Evolutionary conservation across 2,113 vertebrate genomes (phyloP).

Genomic region (Ceyx cyanopectus): DNA sequence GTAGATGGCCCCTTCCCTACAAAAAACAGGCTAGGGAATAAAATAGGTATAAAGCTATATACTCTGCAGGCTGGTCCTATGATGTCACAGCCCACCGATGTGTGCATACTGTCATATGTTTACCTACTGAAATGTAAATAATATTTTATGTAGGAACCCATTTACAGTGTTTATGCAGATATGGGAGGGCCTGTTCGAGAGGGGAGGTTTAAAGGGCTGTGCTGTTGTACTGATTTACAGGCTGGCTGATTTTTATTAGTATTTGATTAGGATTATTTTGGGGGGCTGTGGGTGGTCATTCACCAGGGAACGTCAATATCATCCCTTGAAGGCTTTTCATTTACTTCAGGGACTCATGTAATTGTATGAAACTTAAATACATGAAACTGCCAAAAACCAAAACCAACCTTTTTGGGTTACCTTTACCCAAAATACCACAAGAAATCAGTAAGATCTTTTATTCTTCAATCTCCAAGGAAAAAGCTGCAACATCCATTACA

Average conservation of each 20-base stretch:
- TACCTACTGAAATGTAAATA: slow-evolving; percentile 61
- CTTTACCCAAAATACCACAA: neutral
- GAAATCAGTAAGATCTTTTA: neutral
- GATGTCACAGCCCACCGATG: slow-evolving; percentile 46
- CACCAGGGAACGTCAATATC: slow-evolving; percentile 9
- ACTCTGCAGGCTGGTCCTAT: slow-evolving; percentile 1
- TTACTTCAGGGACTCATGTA: neutral
- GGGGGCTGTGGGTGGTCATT: slow-evolving; percentile 46
- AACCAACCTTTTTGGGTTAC: neutral
- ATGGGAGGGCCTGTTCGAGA: slow-evolving; percentile 8
- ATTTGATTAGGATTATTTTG: slow-evolving; percentile 41
- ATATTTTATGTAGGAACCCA: slow-evolving; percentile 52
- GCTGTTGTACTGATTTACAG: slow-evolving; percentile 49
- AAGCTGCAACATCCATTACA: neutral
- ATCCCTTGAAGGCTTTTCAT: neutral
- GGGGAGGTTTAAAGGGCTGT: slow-evolving; percentile 2
- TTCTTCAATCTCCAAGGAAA: neutral
- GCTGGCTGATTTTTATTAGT: slow-evolving; percentile 42
- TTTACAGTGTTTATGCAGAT: slow-evolving; percentile 39
- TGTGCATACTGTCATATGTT: slow-evolving; percentile 69
- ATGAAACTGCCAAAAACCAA: neutral
- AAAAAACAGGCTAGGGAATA: neutral
- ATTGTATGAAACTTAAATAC: neutral
- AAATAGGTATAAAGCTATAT: slow-evolving; percentile 21
- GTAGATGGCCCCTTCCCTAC: neutral